Conservation (phyloP, 2,888 invertebrate genomes). For the Drosophila colorata region DNA sequence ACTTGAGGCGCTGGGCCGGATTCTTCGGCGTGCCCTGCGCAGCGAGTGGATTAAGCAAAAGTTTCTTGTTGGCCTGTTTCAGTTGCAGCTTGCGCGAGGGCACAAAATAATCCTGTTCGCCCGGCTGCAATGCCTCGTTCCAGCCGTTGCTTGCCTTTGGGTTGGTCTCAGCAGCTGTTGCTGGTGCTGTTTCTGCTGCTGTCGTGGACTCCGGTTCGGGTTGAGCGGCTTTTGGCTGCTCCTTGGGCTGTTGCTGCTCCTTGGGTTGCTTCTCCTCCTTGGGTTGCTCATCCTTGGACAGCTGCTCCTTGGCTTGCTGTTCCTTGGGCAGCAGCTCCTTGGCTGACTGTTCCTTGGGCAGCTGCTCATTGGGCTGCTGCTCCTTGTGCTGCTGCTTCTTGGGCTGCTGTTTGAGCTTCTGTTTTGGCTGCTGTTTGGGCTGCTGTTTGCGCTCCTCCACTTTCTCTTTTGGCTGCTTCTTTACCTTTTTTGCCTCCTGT, state of each 20-base stretch:
- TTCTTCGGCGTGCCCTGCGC: slow-evolving; percentile 30
- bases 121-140: slow-evolving; percentile 85
- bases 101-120: slow-evolving; percentile 84
- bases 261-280: slow-evolving; percentile 14
- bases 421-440: slow-evolving; percentile 8
- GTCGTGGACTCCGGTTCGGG: neutral
- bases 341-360: neutral
- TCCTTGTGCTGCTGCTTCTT: slow-evolving; percentile 2
- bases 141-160: slow-evolving; percentile 77
- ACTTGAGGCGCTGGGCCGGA: slow-evolving; percentile 37
- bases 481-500: slow-evolving; percentile 31
- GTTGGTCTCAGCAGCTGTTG: neutral
- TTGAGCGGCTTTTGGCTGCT: slow-evolving; percentile 1
- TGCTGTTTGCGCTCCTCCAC: neutral
- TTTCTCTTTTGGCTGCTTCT: slow-evolving; percentile 16
- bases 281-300: slow-evolving; percentile 1
- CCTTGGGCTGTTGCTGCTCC: slow-evolving; percentile 8
- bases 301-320: neutral
- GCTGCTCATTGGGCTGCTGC: slow-evolving; percentile 1
- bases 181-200: neutral
- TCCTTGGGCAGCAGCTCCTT: neutral
- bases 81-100: slow-evolving; percentile 81
- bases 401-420: neutral
- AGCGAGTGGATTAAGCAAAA: slow-evolving; percentile 61
- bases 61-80: slow-evolving; percentile 76